Percentiles rank a stretch among this genome's conserved stretches.
Conservation (phyloP, 2,797 vertebrate genomes). For the Gouania willdenowi region DNA sequence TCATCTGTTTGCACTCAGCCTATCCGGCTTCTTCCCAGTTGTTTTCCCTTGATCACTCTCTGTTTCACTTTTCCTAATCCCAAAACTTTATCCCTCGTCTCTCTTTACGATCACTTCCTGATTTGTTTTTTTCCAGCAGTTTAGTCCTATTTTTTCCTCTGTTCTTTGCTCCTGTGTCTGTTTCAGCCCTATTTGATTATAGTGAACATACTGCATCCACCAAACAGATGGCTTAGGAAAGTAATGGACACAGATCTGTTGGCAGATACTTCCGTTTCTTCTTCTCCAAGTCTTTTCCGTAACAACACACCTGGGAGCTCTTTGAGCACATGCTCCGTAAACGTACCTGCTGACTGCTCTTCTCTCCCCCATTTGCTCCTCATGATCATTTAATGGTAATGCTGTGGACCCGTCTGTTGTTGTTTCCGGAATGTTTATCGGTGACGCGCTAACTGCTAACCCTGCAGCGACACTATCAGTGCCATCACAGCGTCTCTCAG, state of each 20-base stretch:
- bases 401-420: not conserved
- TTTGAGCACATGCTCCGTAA: conserved; percentile 17
- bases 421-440: not conserved
- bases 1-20: conserved; percentile 31
- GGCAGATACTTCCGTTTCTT: conserved; percentile 26
- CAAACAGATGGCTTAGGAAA: conserved; percentile 19
- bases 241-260: conserved; percentile 40
- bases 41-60: conserved; percentile 31
- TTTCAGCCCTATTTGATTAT: conserved; percentile 60
- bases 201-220: conserved; percentile 35
- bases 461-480: conserved; percentile 11
- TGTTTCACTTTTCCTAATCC: conserved; percentile 30
- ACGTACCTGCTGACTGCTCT: not conserved
- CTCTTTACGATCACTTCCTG: conserved; percentile 15
- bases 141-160: conserved; percentile 30
- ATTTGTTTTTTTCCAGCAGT: conserved; percentile 27
- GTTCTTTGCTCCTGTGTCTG: conserved; percentile 32
- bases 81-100: conserved; percentile 12
- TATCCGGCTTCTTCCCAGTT: conserved; percentile 10
- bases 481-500: no score
- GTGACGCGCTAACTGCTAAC: conserved; percentile 4
- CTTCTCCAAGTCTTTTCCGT: conserved; percentile 14
- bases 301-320: conserved; percentile 39
- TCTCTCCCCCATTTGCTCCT: no score
- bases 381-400: not conserved